These are phyloP conservation scores for Anguilla megastoma DNA, from an alignment of 2,797 vertebrate species.

Conservation along the genomic window DNA sequence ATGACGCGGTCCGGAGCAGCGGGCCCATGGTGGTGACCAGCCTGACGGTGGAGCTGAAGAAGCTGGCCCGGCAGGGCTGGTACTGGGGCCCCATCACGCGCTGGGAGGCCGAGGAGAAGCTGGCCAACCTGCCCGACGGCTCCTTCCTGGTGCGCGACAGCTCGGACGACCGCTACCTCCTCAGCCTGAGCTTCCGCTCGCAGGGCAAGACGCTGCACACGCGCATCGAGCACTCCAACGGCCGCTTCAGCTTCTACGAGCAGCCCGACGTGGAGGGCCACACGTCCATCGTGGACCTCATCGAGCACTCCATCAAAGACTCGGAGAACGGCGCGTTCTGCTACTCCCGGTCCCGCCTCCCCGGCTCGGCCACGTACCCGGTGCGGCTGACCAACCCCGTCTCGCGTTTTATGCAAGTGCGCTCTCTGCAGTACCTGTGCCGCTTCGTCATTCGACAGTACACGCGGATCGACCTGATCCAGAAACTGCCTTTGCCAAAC, in stretches of 20 bases:
- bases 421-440: slow-evolving; percentile 80
- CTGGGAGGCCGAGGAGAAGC: slow-evolving; percentile 82
- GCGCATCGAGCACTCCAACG: slow-evolving; percentile 81
- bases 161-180: slow-evolving; percentile 80
- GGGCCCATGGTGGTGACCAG: slow-evolving; percentile 80
- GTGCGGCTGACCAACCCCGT: slow-evolving; percentile 80
- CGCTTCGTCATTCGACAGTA: slow-evolving; percentile 83
- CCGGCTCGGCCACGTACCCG: slow-evolving; percentile 80
- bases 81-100: slow-evolving; percentile 85
- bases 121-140: slow-evolving; percentile 77
- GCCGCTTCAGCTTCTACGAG: slow-evolving; percentile 84
- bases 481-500: slow-evolving; percentile 86
- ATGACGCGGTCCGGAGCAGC: slow-evolving; percentile 78
- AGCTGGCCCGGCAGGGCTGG: slow-evolving; percentile 81
- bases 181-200: slow-evolving; percentile 82
- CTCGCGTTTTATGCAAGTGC: slow-evolving; percentile 83
- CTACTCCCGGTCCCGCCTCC: slow-evolving; percentile 78
- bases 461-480: slow-evolving; percentile 82
- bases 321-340: slow-evolving; percentile 84
- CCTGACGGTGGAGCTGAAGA: slow-evolving; percentile 82
- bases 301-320: slow-evolving; percentile 82
- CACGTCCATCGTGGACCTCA: slow-evolving; percentile 80
- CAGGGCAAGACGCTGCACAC: slow-evolving; percentile 84
- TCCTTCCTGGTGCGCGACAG: slow-evolving; percentile 81
- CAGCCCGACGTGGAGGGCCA: slow-evolving; percentile 83